Evolutionary conservation across 2,797 vertebrate species (phyloP), one percentile per base, ranked within the genome.

Genomic region (Momotus momota): DNA sequence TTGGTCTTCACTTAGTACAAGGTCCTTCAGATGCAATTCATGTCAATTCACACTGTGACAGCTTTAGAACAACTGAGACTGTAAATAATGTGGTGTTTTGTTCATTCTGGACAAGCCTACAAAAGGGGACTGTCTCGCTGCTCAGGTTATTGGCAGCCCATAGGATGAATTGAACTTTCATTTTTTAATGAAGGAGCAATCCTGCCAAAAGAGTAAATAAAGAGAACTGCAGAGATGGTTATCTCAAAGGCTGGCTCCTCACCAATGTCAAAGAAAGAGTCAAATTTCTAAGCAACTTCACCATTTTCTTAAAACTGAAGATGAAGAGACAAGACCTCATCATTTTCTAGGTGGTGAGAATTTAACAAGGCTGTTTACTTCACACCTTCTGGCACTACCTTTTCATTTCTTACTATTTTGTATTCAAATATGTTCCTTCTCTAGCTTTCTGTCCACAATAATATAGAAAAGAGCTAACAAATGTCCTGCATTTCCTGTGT

Each of bases 221-320:
- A 70, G 10, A 71, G 51, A 64, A 54, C 21, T 2, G 29, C 21
- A 43, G 45, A 55, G 67, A 35, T 21, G 9, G 51, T 41, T 25
- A 23, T 23, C 52, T 48, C 4, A 4, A 66, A 89, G 83, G 23
- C 26, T 31, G n/a, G 33, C 35, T 92, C 72, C 67, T 82, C 86
- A 57, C 55, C 61, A n/a, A 27, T 58, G 49, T 40, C 79, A 88
- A 66, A 91, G 71, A 41, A 81, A 46, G 80, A 92, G 73, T 38
- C 54, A 45, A 35, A 74, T 90, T 81, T 73, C 90, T 81, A 69
- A 91, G 86, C 35, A 54, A 75, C 86, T 91, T 81, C 21, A 43
- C 52, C 79, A 70, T 90, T 95, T 96, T 75, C 86, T 89, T 92
- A 48, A 58, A 91, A 65, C 58, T 72, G 77, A 93, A 74, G 83